phyloP scores from a whole-genome alignment of 2,113 vertebrate species.

The Entelurus aequoreus region DNA sequence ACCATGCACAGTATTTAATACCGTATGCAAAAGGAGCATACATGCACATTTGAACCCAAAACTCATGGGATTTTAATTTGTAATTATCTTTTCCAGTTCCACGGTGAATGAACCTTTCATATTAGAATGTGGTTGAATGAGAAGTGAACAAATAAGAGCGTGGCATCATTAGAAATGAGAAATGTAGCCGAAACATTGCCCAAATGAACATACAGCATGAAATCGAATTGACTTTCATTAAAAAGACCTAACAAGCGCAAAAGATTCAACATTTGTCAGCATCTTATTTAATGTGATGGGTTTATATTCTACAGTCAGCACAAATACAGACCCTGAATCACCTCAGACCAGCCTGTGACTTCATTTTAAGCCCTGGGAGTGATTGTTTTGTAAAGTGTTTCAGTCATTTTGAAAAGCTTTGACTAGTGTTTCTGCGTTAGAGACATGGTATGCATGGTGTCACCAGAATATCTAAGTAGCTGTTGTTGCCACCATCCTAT shows the following conservation, averaged over 20 bases:
- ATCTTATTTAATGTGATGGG: neutral
- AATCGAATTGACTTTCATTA: slow-evolving; percentile 43
- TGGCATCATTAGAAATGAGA: slow-evolving; percentile 16
- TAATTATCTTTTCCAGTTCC: slow-evolving; percentile 38
- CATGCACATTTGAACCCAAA: neutral
- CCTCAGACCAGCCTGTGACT: too few species aligned
- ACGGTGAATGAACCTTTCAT: slow-evolving; percentile 27
- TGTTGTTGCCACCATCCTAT: too few species aligned
- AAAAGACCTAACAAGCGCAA: slow-evolving; percentile 11
- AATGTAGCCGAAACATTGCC: slow-evolving; percentile 31
- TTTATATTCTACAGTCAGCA: too few species aligned
- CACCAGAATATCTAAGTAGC: too few species aligned
- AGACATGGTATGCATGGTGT: too few species aligned
- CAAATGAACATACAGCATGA: slow-evolving; percentile 23
- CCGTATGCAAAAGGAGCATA: neutral
- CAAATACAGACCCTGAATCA: too few species aligned
- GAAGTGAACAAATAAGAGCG: slow-evolving; percentile 20
- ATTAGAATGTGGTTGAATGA: slow-evolving; percentile 18
- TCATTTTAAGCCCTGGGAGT: too few species aligned
- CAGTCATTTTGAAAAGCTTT: too few species aligned
- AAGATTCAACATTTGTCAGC: slow-evolving; percentile 6
- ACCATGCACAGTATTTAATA: too few species aligned
- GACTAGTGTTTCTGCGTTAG: too few species aligned
- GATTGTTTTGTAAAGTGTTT: too few species aligned
- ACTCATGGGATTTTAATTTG: slow-evolving; percentile 22